phyloP scores from a whole-genome alignment of 2,888 invertebrate species.

The Salticus scenicus region DNA sequence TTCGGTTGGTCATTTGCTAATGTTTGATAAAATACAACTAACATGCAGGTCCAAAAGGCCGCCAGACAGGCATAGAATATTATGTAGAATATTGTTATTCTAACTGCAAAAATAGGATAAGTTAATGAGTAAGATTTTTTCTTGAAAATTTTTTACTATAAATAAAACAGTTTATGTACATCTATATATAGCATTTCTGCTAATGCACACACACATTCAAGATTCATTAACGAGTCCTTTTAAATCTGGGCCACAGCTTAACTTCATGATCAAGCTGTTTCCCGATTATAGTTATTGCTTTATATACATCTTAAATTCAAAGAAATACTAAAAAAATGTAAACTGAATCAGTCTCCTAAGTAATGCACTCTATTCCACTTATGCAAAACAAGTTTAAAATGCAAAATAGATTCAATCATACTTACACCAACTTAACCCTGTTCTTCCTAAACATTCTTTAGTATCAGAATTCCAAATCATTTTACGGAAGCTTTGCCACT shows the following conservation, averaged over 20 bases:
- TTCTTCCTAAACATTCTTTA: constrained; percentile 91
- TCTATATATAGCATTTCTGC: no score
- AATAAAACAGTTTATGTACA: no score
- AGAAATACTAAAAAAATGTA: no score
- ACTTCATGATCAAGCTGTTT: not conserved
- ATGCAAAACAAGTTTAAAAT: no score
- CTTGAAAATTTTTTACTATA: no score
- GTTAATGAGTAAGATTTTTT: no score
- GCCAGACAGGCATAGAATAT: constrained; percentile 94
- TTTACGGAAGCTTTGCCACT: constrained; percentile 82
- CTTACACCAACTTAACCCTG: constrained; percentile 96
- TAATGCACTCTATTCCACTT: no score
- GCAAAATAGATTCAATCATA: constrained; percentile 74
- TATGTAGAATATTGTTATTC: constrained; percentile 96
- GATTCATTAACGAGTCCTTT: not conserved
- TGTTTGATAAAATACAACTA: constrained; percentile 95
- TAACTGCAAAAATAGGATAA: constrained; percentile 82
- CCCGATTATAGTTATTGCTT: no score
- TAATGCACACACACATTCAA: not conserved
- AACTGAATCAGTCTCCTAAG: no score
- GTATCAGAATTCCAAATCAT: constrained; percentile 96
- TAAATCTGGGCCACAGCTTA: not conserved
- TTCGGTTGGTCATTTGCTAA: constrained; percentile 89
- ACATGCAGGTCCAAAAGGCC: constrained; percentile 95
- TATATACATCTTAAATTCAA: no score